phyloP scores from a whole-genome alignment of 2,888 invertebrate species.

The Cantharis rustica region DNA sequence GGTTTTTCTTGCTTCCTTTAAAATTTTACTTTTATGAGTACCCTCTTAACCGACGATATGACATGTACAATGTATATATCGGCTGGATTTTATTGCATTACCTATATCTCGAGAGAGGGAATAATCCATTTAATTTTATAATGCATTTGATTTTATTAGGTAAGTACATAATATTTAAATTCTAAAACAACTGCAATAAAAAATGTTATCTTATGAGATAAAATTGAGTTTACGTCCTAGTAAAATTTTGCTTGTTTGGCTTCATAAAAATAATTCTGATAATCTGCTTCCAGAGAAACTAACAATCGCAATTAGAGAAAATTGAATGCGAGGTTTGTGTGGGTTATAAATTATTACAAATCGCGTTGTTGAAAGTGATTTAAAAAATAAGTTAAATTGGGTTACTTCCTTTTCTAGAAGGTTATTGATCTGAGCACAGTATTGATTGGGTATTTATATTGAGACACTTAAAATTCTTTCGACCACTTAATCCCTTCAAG shows the following conservation, averaged over 20 bases:
- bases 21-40: too few species aligned
- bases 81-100: not conserved
- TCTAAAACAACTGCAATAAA: not conserved
- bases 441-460: not conserved
- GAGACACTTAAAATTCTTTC: not conserved
- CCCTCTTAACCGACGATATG: too few species aligned
- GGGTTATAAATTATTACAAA: not conserved
- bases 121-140: not conserved
- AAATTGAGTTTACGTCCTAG: not conserved
- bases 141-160: not conserved
- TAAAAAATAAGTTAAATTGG: not conserved
- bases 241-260: not conserved
- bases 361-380: not conserved
- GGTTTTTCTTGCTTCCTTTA: too few species aligned
- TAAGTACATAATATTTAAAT: not conserved
- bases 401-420: not conserved
- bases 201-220: not conserved
- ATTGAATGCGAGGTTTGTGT: not conserved
- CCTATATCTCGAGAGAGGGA: not conserved
- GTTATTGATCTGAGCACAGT: not conserved
- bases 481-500: not conserved
- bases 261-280: not conserved
- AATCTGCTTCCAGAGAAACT: not conserved
- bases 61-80: not conserved
- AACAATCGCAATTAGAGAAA: not conserved